These are phyloP conservation scores for Agrotis exclamationis DNA, from an alignment of 2,888 invertebrate genomes.

Conservation along the genomic window DNA sequence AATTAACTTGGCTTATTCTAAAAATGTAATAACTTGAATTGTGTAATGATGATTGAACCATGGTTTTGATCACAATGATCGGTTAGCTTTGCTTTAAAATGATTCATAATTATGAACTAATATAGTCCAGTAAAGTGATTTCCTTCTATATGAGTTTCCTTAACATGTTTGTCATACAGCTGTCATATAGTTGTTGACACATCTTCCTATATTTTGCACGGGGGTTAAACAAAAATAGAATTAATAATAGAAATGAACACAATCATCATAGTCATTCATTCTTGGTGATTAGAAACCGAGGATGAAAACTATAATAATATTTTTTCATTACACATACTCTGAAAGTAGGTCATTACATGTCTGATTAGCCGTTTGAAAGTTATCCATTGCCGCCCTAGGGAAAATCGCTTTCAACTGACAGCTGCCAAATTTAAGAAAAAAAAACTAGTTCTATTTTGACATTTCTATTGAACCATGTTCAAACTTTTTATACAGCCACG, in stretches of 20 bases:
- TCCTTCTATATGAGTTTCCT: conserved; percentile 30
- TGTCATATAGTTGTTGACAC: not conserved
- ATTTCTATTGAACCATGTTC: no score
- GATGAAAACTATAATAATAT: not conserved
- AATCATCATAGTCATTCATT: conserved; percentile 3
- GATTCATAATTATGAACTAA: conserved; percentile 10
- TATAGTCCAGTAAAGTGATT: not conserved
- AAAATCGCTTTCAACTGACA: no score
- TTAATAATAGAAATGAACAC: not conserved
- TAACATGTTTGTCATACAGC: not conserved
- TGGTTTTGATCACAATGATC: conserved; percentile 26
- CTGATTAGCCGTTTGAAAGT: no score
- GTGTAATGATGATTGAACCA: not conserved
- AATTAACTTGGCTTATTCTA: not conserved
- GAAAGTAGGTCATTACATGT: no score
- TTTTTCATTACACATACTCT: no score
- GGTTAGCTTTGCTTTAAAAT: not conserved
- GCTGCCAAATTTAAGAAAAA: no score
- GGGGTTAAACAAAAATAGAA: no score
- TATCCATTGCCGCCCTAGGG: no score
- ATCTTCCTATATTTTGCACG: no score
- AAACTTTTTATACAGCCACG: no score
- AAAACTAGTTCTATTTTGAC: no score
- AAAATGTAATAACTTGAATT: conserved; percentile 4
- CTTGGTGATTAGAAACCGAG: not conserved